phyloP scores from a whole-genome alignment of 1,140 invertebrate species.

The Atta colombica region DNA sequence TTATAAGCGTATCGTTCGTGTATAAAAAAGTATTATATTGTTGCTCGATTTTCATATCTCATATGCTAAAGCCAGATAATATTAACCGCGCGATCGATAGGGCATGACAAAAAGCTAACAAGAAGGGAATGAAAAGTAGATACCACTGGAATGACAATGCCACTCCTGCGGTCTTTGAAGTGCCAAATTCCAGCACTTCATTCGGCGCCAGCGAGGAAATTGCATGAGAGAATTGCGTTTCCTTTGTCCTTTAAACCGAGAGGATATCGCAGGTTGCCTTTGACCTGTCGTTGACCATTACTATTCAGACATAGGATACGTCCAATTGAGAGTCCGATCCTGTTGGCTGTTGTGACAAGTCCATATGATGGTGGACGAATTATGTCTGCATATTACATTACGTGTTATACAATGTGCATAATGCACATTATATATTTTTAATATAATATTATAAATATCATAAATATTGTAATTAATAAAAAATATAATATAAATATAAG shows the following conservation, averaged over 20 bases:
- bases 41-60: not conserved
- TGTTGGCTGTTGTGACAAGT: constrained; percentile 27
- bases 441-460: not conserved
- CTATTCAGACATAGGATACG: constrained; percentile 58
- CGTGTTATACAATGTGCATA: not conserved
- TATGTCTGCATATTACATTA: constrained; percentile 2
- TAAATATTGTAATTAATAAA: not conserved
- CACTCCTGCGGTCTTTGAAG: constrained; percentile 59
- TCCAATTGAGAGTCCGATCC: constrained; percentile 64
- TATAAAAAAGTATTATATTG: constrained; percentile 7
- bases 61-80: not conserved
- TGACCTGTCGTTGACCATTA: constrained; percentile 67
- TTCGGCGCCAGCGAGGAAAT: constrained; percentile 67
- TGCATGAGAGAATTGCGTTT: constrained; percentile 73
- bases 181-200: constrained; percentile 63
- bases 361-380: constrained; percentile 32
- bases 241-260: constrained; percentile 67
- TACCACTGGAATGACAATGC: constrained; percentile 49
- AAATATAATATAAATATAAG: not conserved
- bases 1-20: not conserved
- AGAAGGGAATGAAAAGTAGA: constrained; percentile 57
- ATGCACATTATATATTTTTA: not conserved
- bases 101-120: constrained; percentile 53
- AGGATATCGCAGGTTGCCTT: constrained; percentile 60
- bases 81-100: constrained; percentile 30